These are phyloP conservation scores for Eupelmus urozonus DNA, from an alignment of 2,888 invertebrate species.

Conservation along the genomic window DNA sequence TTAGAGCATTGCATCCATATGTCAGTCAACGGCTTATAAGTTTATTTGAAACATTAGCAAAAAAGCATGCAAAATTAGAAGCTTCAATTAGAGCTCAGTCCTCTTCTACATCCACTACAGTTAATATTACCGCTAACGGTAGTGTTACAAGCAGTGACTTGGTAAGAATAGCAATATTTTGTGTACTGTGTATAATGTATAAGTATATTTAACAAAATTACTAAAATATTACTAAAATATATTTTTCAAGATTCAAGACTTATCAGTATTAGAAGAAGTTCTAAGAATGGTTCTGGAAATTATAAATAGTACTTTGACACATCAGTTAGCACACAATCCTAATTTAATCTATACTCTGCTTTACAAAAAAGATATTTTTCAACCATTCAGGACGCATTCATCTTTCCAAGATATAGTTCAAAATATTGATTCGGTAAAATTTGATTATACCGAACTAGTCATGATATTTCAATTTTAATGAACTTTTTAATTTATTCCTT, in stretches of 20 bases:
- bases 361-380: conserved; percentile 94
- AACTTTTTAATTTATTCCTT: conserved; percentile 37
- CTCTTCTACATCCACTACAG: conserved; percentile 61
- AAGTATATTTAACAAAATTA: conserved; percentile 14
- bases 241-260: conserved; percentile 86
- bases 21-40: conserved; percentile 96
- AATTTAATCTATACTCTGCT: conserved; percentile 96
- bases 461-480: neutral
- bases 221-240: no score
- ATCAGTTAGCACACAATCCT: conserved; percentile 91
- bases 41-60: conserved; percentile 93
- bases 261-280: conserved; percentile 96
- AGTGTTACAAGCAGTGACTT: conserved; percentile 67
- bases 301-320: conserved; percentile 94
- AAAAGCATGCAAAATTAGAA: conserved; percentile 86
- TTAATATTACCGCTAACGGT: conserved; percentile 67
- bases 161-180: conserved; percentile 62
- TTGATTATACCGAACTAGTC: neutral
- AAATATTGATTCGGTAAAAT: conserved; percentile 93
- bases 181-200: neutral
- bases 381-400: conserved; percentile 90
- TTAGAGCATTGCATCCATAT: conserved; percentile 94
- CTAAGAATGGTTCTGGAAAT: conserved; percentile 98
- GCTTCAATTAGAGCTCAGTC: conserved; percentile 72
- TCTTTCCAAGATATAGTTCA: conserved; percentile 95